A percentile compares a stretch with the other conserved stretches of the same genome.
Evolutionary conservation across 2,888 invertebrate species (phyloP).

Genomic region (Lucinisca nassula): DNA sequence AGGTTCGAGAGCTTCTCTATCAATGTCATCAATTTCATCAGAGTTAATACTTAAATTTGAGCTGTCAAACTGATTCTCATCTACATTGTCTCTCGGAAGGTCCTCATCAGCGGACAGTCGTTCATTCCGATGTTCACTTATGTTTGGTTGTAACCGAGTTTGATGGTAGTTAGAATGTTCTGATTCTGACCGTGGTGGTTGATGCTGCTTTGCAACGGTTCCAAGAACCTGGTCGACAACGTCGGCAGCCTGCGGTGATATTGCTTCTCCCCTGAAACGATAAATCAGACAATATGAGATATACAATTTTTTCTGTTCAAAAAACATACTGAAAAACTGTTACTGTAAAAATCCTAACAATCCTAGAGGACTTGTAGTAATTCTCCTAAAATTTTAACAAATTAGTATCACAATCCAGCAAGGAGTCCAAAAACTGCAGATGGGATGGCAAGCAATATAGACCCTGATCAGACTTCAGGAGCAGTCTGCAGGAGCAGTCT

Average conservation of each 20-base stretch:
- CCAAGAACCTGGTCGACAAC: slow-evolving; percentile 71
- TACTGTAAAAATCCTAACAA: no score
- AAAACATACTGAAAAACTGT: no score
- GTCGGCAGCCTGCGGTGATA: slow-evolving; percentile 78
- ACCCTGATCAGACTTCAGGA: no score
- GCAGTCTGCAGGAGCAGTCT: no score
- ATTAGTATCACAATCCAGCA: no score
- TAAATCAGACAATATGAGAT: no score
- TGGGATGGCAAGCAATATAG: no score
- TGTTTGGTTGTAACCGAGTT: neutral
- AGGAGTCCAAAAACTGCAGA: no score
- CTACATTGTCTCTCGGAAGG: neutral
- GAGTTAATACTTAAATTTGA: slow-evolving; percentile 12
- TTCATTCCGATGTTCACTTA: neutral
- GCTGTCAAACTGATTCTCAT: neutral
- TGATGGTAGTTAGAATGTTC: neutral
- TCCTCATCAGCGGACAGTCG: neutral
- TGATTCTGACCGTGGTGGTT: neutral
- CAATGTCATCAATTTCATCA: slow-evolving; percentile 9
- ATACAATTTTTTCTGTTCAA: no score
- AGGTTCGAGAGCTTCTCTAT: slow-evolving; percentile 55
- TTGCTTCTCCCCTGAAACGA: slow-evolving; percentile 77
- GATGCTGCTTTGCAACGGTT: slow-evolving; percentile 10
- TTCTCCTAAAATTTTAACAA: no score
- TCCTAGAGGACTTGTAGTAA: no score